Conservation (phyloP, 2,797 vertebrate genomes). For the Protosalanx chinensis region DNA sequence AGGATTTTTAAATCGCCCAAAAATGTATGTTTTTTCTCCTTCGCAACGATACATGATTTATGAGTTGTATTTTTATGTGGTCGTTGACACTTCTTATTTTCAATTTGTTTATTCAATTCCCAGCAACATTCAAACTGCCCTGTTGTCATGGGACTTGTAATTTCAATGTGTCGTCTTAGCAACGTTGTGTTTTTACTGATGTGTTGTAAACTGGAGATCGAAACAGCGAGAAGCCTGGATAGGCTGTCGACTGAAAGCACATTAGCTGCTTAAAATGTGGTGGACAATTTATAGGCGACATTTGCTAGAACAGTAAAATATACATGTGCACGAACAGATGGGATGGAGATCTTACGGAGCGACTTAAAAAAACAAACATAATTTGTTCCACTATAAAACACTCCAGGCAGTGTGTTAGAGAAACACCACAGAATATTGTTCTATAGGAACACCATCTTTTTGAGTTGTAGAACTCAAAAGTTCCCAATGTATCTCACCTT, state of each 20-base stretch:
- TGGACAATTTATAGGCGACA: neutral
- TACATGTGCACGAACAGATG: neutral
- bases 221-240: neutral
- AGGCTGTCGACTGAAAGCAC: neutral
- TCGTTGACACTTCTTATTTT: constrained; percentile 31
- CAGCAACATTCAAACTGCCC: constrained; percentile 18
- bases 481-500: neutral
- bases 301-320: constrained; percentile 5
- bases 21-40: constrained; percentile 38
- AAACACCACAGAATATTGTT: neutral
- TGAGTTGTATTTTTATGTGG: constrained; percentile 26
- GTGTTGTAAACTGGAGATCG: neutral
- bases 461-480: neutral
- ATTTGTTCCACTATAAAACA: neutral
- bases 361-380: neutral
- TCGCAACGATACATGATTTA: constrained; percentile 30
- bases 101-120: constrained; percentile 19
- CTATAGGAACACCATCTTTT: neutral
- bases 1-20: constrained; percentile 56
- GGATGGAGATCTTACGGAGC: neutral
- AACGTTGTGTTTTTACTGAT: constrained; percentile 12
- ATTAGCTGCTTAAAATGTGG: neutral
- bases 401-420: neutral
- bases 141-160: constrained; percentile 23
- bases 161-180: constrained; percentile 16